Conservation (phyloP, 2,888 invertebrate genomes). For the Lamproptera curius region DNA sequence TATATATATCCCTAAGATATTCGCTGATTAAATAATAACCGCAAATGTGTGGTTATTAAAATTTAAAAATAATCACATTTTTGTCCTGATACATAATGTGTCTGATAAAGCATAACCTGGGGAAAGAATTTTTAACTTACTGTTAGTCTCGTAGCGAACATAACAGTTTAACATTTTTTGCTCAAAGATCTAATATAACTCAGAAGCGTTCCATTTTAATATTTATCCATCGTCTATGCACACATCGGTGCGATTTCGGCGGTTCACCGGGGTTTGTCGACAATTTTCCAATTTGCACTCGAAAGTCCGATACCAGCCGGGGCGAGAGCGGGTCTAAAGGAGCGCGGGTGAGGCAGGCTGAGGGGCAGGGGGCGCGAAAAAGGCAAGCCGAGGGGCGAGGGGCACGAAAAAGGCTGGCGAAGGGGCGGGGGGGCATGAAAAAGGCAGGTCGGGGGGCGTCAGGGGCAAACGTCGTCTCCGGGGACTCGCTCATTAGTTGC, state of each 20-base stretch:
- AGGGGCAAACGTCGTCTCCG: slow-evolving; percentile 67
- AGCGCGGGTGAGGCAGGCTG: slow-evolving; percentile 29
- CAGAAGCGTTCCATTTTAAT: neutral
- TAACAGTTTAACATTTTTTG: neutral
- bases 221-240: neutral
- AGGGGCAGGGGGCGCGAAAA: slow-evolving; percentile 47
- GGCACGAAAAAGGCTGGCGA: slow-evolving; percentile 46
- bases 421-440: slow-evolving; percentile 54
- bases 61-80: too few relatives aligned
- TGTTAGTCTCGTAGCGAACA: too few relatives aligned
- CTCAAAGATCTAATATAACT: neutral
- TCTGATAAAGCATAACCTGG: too few relatives aligned
- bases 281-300: slow-evolving; percentile 55
- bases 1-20: too few relatives aligned
- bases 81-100: too few relatives aligned
- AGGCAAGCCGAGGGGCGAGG: slow-evolving; percentile 49
- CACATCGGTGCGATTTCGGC: slow-evolving; percentile 22
- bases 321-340: slow-evolving; percentile 49
- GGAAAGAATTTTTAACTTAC: too few relatives aligned
- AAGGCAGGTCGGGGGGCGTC: slow-evolving; percentile 52
- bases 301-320: slow-evolving; percentile 59
- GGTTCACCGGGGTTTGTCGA: slow-evolving; percentile 34
- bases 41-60: too few relatives aligned
- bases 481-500: slow-evolving; percentile 76
- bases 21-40: too few relatives aligned